A percentile compares a stretch with the other conserved stretches of the same genome.
These are phyloP conservation scores for Liopterus haemorrhoidalis DNA, from an alignment of 2,888 invertebrate species.

Conservation along the genomic window DNA sequence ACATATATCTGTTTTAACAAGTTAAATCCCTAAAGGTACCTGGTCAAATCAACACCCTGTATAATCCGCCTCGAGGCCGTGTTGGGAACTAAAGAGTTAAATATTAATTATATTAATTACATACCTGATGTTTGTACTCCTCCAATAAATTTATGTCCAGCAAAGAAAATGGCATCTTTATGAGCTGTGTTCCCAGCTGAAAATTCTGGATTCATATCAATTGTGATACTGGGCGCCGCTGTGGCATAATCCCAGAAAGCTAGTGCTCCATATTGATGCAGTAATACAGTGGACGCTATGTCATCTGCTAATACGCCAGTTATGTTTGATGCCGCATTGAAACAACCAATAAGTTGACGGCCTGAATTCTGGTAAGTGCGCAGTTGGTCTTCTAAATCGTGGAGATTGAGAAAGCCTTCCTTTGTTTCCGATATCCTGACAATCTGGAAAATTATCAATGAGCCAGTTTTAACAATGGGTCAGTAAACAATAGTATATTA, in stretches of 20 bases:
- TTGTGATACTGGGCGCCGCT: slow-evolving; percentile 69
- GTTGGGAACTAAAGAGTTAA: slow-evolving; percentile 4
- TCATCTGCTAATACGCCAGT: slow-evolving; percentile 83
- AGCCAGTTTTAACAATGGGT: no score
- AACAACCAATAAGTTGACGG: slow-evolving; percentile 74
- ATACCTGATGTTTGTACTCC: slow-evolving; percentile 78
- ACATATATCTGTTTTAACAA: no score
- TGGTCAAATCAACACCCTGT: no score
- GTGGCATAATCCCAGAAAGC: slow-evolving; percentile 89
- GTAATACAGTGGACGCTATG: slow-evolving; percentile 68
- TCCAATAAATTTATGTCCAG: slow-evolving; percentile 85
- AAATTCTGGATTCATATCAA: slow-evolving; percentile 79
- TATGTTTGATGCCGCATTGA: slow-evolving; percentile 81
- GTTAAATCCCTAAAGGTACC: no score
- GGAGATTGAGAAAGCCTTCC: slow-evolving; percentile 73
- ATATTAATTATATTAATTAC: slow-evolving; percentile 28
- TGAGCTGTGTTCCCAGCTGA: slow-evolving; percentile 62
- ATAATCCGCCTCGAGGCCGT: no score
- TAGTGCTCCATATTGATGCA: slow-evolving; percentile 77
- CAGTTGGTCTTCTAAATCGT: slow-evolving; percentile 66
- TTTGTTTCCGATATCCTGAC: slow-evolving; percentile 71
- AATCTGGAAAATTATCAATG: slow-evolving; percentile 51
- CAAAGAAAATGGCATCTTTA: slow-evolving; percentile 86
- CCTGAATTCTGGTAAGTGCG: slow-evolving; percentile 57
- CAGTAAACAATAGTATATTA: no score